Conservation (phyloP, 2,113 vertebrate species). For the Aptenodytes patagonicus region DNA sequence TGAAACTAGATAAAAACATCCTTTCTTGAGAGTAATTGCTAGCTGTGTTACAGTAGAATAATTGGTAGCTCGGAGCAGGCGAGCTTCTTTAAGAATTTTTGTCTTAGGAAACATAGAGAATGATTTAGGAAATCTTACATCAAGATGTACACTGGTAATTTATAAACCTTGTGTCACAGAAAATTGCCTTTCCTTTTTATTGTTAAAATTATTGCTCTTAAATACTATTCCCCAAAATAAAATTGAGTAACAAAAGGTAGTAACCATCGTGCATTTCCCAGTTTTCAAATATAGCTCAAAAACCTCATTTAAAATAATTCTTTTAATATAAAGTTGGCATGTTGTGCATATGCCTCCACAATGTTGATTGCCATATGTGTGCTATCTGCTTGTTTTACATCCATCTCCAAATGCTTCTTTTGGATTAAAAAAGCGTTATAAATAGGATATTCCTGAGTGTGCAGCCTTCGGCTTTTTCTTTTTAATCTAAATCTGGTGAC, state of each 20-base stretch:
- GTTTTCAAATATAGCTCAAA: constrained; percentile 23
- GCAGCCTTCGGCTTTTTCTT: not conserved
- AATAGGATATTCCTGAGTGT: not conserved
- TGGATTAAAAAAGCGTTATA: not conserved
- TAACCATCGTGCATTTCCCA: not conserved
- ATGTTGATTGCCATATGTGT: not conserved
- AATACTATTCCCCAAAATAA: not conserved
- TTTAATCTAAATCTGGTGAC: not conserved
- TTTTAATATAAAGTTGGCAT: not conserved
- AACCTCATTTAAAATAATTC: not conserved
- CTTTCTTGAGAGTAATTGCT: constrained; percentile 29
- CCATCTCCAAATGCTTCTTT: not conserved
- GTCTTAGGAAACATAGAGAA: not conserved
- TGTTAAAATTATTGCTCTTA: not conserved
- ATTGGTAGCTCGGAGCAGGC: not conserved
- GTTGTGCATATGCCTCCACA: not conserved
- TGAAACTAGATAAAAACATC: constrained; percentile 37
- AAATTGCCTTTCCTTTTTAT: not conserved
- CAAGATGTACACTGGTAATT: not conserved
- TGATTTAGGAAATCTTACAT: not conserved
- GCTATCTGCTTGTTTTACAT: not conserved
- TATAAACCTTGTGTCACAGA: not conserved
- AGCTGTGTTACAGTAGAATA: not conserved
- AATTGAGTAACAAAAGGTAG: not conserved
- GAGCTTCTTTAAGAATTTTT: not conserved